These are phyloP conservation scores for Pygathrix nemaeus DNA, from an alignment of 2,113 vertebrate genomes.

Conservation along the genomic window DNA sequence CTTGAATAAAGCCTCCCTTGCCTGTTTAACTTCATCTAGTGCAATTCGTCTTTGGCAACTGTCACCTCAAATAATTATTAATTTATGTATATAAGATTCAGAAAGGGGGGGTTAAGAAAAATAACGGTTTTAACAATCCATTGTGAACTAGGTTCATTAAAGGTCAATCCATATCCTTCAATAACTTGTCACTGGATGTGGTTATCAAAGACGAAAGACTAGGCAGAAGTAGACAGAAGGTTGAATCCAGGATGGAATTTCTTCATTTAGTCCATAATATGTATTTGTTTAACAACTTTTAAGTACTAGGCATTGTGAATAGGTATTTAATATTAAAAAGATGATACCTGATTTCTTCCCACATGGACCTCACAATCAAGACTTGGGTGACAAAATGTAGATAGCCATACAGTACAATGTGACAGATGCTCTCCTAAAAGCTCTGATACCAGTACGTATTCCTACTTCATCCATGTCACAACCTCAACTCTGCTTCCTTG, in stretches of 20 bases:
- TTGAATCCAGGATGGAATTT: neutral
- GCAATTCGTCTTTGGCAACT: neutral
- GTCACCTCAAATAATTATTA: conserved; percentile 3
- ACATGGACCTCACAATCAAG: neutral
- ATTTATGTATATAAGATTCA: neutral
- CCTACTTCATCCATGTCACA: neutral
- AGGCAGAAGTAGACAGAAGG: neutral
- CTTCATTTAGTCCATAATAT: neutral
- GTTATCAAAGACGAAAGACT: neutral
- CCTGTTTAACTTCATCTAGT: neutral
- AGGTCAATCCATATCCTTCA: neutral
- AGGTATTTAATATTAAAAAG: neutral
- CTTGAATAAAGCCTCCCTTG: neutral
- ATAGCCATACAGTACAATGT: neutral
- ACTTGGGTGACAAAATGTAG: neutral
- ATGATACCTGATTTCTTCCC: neutral
- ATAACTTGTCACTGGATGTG: neutral
- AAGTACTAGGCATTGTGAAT: neutral
- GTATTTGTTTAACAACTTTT: neutral
- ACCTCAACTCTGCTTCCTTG: neutral
- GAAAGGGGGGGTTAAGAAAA: neutral
- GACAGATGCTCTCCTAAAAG: neutral
- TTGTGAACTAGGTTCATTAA: neutral
- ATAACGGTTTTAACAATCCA: neutral
- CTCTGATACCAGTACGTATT: neutral